phyloP scores from a whole-genome alignment of 2,797 vertebrate genomes.

The Bovichtus variegatus region DNA sequence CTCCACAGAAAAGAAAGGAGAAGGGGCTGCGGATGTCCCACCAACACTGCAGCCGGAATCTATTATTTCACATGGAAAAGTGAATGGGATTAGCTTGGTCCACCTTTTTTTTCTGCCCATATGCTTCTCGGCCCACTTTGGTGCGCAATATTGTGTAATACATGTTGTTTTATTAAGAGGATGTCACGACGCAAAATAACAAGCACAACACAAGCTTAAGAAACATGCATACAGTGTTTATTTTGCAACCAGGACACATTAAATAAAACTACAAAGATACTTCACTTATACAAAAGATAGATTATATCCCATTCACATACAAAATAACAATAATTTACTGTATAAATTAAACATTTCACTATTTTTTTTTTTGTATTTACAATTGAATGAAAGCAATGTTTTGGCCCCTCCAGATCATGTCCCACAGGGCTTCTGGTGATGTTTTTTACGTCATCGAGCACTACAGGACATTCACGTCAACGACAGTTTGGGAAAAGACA shows the following conservation, averaged over 20 bases:
- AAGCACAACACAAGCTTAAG: conserved; percentile 65
- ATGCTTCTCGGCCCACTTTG: conserved; percentile 11
- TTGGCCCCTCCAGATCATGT: conserved; percentile 48
- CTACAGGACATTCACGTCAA: conserved; percentile 58
- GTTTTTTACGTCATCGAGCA: conserved; percentile 56
- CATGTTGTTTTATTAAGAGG: conserved; percentile 15
- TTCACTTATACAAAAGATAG: conserved; percentile 90
- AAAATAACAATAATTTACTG: conserved; percentile 91
- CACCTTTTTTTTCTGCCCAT: no score
- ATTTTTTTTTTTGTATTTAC: conserved; percentile 85
- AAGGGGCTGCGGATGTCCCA: conserved; percentile 47
- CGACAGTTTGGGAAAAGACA: conserved; percentile 37
- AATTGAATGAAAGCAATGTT: conserved; percentile 80
- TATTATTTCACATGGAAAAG: conserved; percentile 9
- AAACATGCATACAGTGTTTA: conserved; percentile 91
- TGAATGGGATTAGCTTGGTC: conserved; percentile 41
- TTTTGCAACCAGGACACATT: conserved; percentile 87
- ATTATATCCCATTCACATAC: conserved; percentile 89
- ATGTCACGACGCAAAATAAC: conserved; percentile 34
- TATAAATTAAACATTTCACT: conserved; percentile 89
- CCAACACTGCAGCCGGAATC: conserved; percentile 30
- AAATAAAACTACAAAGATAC: conserved; percentile 90
- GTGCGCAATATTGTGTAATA: conserved; percentile 18
- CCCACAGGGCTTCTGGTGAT: conserved; percentile 43
- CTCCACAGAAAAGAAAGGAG: conserved; percentile 20